Evolutionary conservation across 2,797 vertebrate genomes (phyloP).

Genomic region (Catamblyrhynchus diadema): DNA sequence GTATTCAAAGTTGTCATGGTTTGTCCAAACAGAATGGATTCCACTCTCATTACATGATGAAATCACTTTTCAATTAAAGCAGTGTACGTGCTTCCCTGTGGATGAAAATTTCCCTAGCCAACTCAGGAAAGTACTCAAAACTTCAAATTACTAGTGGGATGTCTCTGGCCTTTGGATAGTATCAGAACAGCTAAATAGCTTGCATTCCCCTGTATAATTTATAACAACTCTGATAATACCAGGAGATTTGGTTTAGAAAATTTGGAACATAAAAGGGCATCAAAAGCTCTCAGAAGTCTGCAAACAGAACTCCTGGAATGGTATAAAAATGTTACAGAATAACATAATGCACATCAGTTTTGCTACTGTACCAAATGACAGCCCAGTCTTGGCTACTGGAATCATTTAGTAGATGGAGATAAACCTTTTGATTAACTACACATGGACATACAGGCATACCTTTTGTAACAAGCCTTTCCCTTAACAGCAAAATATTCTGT

Average conservation of each 20-base stretch:
- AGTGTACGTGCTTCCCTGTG: neutral
- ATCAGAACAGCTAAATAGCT: neutral
- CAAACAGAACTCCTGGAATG: neutral
- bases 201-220: neutral
- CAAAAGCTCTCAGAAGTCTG: neutral
- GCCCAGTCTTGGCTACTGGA: neutral
- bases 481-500: neutral
- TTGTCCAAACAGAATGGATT: neutral
- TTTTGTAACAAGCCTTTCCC: neutral
- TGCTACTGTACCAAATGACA: neutral
- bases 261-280: neutral
- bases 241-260: neutral
- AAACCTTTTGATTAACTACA: neutral
- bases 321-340: neutral
- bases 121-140: neutral
- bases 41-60: neutral
- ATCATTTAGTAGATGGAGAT: neutral
- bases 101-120: neutral
- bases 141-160: neutral
- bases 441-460: neutral
- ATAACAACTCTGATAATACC: neutral
- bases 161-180: neutral
- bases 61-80: neutral
- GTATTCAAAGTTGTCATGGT: neutral
- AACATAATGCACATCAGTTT: neutral